Conservation (phyloP, 2,888 invertebrate species). For the Amphipyra tragopoginis region DNA sequence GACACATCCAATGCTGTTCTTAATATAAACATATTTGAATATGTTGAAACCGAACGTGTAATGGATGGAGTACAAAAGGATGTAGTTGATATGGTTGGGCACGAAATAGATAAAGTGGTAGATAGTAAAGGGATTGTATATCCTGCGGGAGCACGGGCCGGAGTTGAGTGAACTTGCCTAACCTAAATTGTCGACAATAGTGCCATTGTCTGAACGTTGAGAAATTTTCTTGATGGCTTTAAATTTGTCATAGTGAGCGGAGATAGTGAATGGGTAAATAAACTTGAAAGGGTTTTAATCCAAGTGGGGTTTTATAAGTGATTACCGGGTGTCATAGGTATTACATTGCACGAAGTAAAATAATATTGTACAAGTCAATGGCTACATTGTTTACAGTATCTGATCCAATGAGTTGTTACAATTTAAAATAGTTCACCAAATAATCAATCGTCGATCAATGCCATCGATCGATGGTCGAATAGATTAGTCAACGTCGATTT, state of each 20-base stretch:
- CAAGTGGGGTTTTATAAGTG: slow-evolving; percentile 25
- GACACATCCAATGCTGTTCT: slow-evolving; percentile 60
- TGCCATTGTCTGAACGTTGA: slow-evolving; percentile 79
- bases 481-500: no score
- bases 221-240: slow-evolving; percentile 76
- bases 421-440: no score
- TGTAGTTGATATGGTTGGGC: slow-evolving; percentile 21
- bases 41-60: slow-evolving; percentile 46
- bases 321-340: slow-evolving; percentile 23
- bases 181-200: slow-evolving; percentile 85
- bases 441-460: no score
- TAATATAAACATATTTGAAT: background rate
- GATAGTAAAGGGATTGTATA: slow-evolving; percentile 74
- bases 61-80: slow-evolving; percentile 58
- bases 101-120: slow-evolving; percentile 56
- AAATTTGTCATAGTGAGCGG: slow-evolving; percentile 68
- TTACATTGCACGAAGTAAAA: background rate
- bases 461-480: no score
- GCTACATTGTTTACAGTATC: background rate
- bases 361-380: background rate
- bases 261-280: slow-evolving; percentile 65
- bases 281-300: slow-evolving; percentile 44
- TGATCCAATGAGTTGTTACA: background rate
- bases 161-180: slow-evolving; percentile 87
- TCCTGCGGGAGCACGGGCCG: slow-evolving; percentile 81